Conservation (phyloP, 2,113 vertebrate genomes). For the Cygnus atratus region DNA sequence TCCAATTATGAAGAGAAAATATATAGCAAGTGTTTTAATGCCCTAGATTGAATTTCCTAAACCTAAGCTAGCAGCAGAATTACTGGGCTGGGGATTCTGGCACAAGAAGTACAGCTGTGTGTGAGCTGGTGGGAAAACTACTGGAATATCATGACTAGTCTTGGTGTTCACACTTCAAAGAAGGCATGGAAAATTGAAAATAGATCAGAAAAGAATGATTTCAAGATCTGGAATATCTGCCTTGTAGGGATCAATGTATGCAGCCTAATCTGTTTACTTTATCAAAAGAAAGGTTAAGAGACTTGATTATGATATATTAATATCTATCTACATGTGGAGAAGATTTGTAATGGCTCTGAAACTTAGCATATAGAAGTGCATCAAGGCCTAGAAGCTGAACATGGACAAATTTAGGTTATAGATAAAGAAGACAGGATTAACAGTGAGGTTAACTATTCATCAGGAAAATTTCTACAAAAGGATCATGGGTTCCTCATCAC, state of each 20-base stretch:
- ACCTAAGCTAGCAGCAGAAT: constrained; percentile 51
- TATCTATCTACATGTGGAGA: not conserved
- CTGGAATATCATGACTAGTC: constrained; percentile 60
- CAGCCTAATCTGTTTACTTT: constrained; percentile 35
- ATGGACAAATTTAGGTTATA: not conserved
- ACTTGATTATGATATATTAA: not conserved
- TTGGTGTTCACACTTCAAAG: constrained; percentile 63
- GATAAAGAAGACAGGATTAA: not conserved
- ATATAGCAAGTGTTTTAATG: constrained; percentile 58
- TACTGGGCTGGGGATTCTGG: constrained; percentile 45
- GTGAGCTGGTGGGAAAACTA: constrained; percentile 69
- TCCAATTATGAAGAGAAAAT: constrained; percentile 62
- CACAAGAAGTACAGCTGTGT: constrained; percentile 67
- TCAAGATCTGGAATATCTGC: constrained; percentile 46
- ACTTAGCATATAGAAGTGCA: not conserved
- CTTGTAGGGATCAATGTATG: constrained; percentile 10
- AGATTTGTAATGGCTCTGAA: not conserved
- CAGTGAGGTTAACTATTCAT: not conserved
- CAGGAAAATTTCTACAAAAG: not conserved
- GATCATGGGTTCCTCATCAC: not conserved
- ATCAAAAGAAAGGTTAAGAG: constrained; percentile 21
- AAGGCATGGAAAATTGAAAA: constrained; percentile 63
- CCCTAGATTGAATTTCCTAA: constrained; percentile 63
- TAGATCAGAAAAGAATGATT: constrained; percentile 65
- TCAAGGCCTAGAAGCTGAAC: not conserved